A percentile compares a stretch with the other conserved stretches of the same genome.
Conservation (phyloP, 2,797 vertebrate species). For the Sebastes kiyomatsui region DNA sequence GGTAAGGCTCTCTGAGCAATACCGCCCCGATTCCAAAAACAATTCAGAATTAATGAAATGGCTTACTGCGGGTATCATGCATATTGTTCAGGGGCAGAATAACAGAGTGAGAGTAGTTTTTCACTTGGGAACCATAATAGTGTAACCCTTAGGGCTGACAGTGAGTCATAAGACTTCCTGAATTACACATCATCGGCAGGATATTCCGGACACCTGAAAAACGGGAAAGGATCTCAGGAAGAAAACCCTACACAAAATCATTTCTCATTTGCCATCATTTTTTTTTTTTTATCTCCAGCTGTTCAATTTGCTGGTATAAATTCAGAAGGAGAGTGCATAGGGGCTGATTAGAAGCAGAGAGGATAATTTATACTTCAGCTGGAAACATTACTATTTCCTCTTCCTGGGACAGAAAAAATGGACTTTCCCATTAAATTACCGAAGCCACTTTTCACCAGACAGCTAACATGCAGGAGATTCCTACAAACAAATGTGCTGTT, state of each 20-base stretch:
- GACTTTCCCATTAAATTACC: constrained; percentile 49
- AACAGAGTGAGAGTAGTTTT: constrained; percentile 55
- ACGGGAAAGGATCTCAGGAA: constrained; percentile 32
- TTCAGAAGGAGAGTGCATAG: constrained; percentile 32
- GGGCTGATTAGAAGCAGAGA: constrained; percentile 48
- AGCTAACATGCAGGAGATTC: constrained; percentile 15
- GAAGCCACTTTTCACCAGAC: constrained; percentile 39
- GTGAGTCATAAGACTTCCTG: constrained; percentile 62
- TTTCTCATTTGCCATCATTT: constrained; percentile 58
- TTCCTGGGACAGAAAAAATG: constrained; percentile 43
- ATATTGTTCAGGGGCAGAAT: constrained; percentile 67
- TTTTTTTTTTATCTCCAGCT: constrained; percentile 42
- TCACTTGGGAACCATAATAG: constrained; percentile 64
- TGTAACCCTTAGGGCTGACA: constrained; percentile 59
- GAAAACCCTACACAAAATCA: constrained; percentile 43
- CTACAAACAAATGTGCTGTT: background rate
- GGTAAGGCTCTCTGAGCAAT: constrained; percentile 44
- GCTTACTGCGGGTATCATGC: constrained; percentile 59
- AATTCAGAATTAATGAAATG: constrained; percentile 70
- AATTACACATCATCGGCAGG: constrained; percentile 61
- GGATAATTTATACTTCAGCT: constrained; percentile 55
- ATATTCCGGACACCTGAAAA: constrained; percentile 69
- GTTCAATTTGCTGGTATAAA: constrained; percentile 51
- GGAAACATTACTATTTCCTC: constrained; percentile 49
- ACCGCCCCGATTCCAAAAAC: constrained; percentile 49